Base-by-base conservation (phyloP, 2,113 vertebrate species). In the Poecile atricapillus region DNA sequence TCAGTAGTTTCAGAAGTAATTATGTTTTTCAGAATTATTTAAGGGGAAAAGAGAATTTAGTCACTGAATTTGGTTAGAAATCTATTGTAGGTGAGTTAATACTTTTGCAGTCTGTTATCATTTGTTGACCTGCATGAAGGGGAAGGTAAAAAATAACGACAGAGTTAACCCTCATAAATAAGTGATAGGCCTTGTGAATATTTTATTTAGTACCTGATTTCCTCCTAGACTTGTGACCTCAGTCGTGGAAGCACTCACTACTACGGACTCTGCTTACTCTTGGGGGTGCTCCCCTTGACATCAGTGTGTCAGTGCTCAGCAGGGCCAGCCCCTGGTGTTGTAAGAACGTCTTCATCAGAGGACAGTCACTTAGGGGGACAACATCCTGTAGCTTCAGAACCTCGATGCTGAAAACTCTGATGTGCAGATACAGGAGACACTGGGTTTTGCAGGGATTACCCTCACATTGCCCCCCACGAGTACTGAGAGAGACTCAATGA, bases 1-100 rank as follows among this genome's bases (percentile, higher is more conserved):
- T 81, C 83, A 53, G 85, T 68, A 82, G 73, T 53, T 95, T 95
- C 95, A 95, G 73, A 95, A 94, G 95, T 96, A 96, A 97, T 97
- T 96, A 96, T n/a, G 80, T 20, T 84, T 94, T 93, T 92, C 86
- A 90, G 58, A 93, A 92, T 90, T 96, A 96, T 97, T 97, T 96
- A 93, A 94, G 74, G 73, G 64, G 58, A 92, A 89, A 86, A 79
- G 92, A 96, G 22, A 84, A 84, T 94, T 90, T 87, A 93, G 65
- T 96, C 65, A 27, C 69, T 69, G 93, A 70, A 80, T 86, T 64
- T 79, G 31, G 44, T 39, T 71, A 53, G 49, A 92, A 86, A 89
- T 68, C 62, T 81, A n/a, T 78, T 92, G 46, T 59, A 78, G 65
- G 50, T 95, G 88, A 62, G 73, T 92, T 87, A 60, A 83, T 84